A percentile compares a stretch with the other conserved stretches of the same genome.
phyloP scores from a whole-genome alignment of 1,140 invertebrate species.

The Pseudobourletiella spinata region DNA sequence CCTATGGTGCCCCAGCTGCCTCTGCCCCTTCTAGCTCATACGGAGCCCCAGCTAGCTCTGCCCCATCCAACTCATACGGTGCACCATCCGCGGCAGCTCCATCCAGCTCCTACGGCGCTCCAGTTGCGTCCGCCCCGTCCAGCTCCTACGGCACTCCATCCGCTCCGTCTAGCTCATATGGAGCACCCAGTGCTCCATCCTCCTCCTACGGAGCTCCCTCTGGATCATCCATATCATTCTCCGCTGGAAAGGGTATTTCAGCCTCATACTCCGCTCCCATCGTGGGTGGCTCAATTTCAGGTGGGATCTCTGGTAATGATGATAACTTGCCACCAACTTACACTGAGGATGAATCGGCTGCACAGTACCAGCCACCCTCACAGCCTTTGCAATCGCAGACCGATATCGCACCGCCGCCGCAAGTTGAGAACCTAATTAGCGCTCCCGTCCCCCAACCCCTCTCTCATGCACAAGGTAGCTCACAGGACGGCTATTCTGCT shows the following conservation, averaged over 20 bases:
- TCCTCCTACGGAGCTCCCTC: not conserved
- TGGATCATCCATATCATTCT: not conserved
- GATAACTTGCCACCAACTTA: not conserved
- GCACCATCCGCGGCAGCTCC: not conserved
- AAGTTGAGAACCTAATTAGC: not conserved
- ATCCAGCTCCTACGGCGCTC: not conserved
- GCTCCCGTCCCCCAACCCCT: constrained; percentile 5
- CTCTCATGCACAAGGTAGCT: constrained; percentile 13
- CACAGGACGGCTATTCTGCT: constrained; percentile 23
- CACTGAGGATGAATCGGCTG: constrained; percentile 12
- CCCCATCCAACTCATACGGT: not conserved
- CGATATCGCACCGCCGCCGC: constrained; percentile 4
- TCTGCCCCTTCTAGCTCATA: not conserved
- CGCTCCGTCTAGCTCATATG: not conserved
- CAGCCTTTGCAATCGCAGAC: not conserved
- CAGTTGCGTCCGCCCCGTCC: not conserved
- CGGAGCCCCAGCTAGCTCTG: not conserved
- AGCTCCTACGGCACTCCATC: not conserved
- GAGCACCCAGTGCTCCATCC: not conserved
- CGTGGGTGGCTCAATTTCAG: constrained; percentile 10
- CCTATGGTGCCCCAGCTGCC: not conserved
- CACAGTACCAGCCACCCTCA: constrained; percentile 21
- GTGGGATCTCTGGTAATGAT: constrained; percentile 5
- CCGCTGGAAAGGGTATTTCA: constrained; percentile 1
- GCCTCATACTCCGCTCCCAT: constrained; percentile 12